A percentile compares a stretch with the other conserved stretches of the same genome.
Evolutionary conservation across 2,113 vertebrate genomes (phyloP).

Genomic region (Centrocercus urophasianus): DNA sequence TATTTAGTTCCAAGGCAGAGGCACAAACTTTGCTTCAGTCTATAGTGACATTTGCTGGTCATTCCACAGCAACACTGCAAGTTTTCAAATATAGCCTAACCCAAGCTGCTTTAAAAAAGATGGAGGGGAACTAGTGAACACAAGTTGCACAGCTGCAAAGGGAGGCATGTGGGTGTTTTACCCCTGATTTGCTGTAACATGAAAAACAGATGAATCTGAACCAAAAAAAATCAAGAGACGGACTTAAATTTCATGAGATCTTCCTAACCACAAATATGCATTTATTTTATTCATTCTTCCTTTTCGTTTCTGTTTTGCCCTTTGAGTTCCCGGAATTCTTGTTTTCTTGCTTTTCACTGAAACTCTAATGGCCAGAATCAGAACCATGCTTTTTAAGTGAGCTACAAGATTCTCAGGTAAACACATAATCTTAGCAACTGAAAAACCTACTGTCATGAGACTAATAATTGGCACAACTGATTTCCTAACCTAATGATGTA

Average conservation of each 20-base stretch:
- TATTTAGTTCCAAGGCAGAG: neutral
- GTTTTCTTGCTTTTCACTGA: constrained; percentile 2
- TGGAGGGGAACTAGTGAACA: neutral
- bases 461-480: neutral
- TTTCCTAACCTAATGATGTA: constrained; percentile 14
- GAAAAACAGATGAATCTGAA: neutral
- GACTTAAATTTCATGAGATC: neutral
- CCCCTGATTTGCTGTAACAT: neutral
- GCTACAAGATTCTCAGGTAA: constrained; percentile 20
- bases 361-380: neutral
- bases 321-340: neutral
- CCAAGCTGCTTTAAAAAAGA: fast-evolving
- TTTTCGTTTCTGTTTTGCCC: neutral
- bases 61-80: neutral
- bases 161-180: fast-evolving
- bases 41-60: neutral
- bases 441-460: neutral
- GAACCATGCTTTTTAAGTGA: neutral
- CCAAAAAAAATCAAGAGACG: neutral
- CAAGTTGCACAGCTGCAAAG: neutral
- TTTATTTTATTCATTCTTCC: constrained; percentile 7
- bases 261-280: neutral
- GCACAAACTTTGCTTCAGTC: neutral
- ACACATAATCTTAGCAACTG: neutral
- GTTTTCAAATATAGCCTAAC: neutral